Conservation (phyloP, 2,113 vertebrate species). For the Vidua macroura region DNA sequence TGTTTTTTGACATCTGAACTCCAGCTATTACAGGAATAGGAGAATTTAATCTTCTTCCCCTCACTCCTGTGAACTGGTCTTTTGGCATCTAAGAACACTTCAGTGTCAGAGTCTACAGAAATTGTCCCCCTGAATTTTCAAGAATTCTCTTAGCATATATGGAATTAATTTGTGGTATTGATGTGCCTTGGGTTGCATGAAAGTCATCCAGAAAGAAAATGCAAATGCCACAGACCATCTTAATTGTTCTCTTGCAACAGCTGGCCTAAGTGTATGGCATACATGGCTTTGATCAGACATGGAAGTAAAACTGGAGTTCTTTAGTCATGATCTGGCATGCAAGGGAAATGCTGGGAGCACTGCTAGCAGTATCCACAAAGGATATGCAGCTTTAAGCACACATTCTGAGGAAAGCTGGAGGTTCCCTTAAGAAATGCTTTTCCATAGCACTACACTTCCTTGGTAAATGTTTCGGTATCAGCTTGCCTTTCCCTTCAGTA, state of each 20-base stretch:
- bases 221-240: neutral
- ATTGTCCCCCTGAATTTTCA: neutral
- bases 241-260: neutral
- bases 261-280: neutral
- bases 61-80: neutral
- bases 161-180: neutral
- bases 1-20: neutral
- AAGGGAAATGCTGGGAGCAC: neutral
- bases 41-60: neutral
- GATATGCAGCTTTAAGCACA: neutral
- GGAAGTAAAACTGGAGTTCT: neutral
- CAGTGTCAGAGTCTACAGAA: neutral
- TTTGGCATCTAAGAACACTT: neutral
- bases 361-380: neutral
- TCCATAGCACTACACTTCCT: neutral
- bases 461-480: neutral
- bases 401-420: neutral
- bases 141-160: neutral
- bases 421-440: neutral
- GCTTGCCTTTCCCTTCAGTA: neutral
- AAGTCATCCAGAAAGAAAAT: neutral
- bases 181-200: neutral
- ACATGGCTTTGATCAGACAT: neutral
- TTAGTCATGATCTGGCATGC: neutral
- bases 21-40: neutral